Evolutionary conservation across 1,140 invertebrate species (phyloP).

Genomic region (Mycetomoellerius zeteki): DNA sequence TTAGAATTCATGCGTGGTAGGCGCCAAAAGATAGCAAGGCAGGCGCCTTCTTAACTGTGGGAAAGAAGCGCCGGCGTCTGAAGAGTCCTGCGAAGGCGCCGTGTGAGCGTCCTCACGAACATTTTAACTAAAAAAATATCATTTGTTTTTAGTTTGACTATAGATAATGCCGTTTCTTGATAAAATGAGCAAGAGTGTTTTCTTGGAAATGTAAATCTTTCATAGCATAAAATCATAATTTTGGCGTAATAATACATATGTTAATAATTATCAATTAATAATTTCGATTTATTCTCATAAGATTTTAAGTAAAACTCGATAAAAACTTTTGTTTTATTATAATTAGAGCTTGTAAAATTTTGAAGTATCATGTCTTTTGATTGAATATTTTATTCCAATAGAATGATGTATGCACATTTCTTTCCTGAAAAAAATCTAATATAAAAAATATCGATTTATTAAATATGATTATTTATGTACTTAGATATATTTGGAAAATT

Average conservation of each 20-base stretch:
- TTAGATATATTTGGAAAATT: not conserved
- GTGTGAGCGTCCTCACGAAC: constrained; percentile 22
- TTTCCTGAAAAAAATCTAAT: not conserved
- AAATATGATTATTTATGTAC: not conserved
- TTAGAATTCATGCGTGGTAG: constrained; percentile 69
- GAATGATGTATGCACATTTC: not conserved
- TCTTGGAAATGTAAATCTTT: not conserved
- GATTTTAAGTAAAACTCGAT: not conserved
- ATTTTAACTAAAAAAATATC: constrained; percentile 68
- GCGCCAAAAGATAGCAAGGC: constrained; percentile 84
- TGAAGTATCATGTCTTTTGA: not conserved
- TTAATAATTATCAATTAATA: not conserved
- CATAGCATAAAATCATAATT: not conserved
- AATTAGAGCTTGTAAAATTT: not conserved
- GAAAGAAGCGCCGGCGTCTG: constrained; percentile 82
- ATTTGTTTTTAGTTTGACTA: not conserved
- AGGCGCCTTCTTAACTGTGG: constrained; percentile 85
- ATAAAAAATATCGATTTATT: not conserved
- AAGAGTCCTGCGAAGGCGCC: constrained; percentile 71
- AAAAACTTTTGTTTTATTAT: not conserved
- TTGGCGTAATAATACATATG: not conserved
- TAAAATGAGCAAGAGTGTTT: not conserved
- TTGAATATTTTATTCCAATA: not conserved
- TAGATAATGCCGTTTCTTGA: constrained; percentile 13
- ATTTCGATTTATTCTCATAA: not conserved